Base-by-base conservation (phyloP, 2,888 invertebrate genomes). In the Taenaris catops region DNA sequence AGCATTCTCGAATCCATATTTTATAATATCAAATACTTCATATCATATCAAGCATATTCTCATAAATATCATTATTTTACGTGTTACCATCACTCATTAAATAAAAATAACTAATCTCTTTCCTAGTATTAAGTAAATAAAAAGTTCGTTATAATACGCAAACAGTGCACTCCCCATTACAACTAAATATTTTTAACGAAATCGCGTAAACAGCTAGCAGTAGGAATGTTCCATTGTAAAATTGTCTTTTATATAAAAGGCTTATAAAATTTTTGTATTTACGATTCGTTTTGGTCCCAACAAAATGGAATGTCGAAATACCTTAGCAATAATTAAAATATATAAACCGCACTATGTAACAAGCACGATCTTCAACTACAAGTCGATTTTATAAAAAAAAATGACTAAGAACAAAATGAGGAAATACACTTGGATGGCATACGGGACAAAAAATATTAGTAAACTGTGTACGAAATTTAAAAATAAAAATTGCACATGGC, bases 31-130 rank as follows among this genome's bases (percentile, higher is more conserved):
- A 65, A 75, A 44, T 23, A 31, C 21, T 16, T 29, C 29, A 71
- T 78, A 76, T 68, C 64, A 60, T 72, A 74, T 68, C 67, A 78
- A 71, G 70, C 72, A 78, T 70, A 70, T 69, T 67, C 70, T 70
- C 75, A 81, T 78, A 81, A 81, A 81, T 81, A 83, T 78, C 67
- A 74, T 70, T 70, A 68, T 66, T 58, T 70, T 74, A 73, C 62
- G 64, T 72, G 73, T 81, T 78, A 74, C 74, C 79, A 72, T 78
- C 80, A 79, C 76, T 78, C 79, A 70, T 76, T 74, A 74, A 80
- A 81, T 79, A 81, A 76, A 74, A 79, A 81, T 76, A 80, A 80
- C 78, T 79, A 81, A 81, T 84, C 79, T 81, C 81, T 74, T 72
- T 59, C 59, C 74, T 78, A 74, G 65, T 58, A 70, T 73, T 72